Evolutionary conservation across 2,797 vertebrate genomes (phyloP), one percentile per base, ranked within the genome.

Genomic region (Sorex maritimensis): DNA sequence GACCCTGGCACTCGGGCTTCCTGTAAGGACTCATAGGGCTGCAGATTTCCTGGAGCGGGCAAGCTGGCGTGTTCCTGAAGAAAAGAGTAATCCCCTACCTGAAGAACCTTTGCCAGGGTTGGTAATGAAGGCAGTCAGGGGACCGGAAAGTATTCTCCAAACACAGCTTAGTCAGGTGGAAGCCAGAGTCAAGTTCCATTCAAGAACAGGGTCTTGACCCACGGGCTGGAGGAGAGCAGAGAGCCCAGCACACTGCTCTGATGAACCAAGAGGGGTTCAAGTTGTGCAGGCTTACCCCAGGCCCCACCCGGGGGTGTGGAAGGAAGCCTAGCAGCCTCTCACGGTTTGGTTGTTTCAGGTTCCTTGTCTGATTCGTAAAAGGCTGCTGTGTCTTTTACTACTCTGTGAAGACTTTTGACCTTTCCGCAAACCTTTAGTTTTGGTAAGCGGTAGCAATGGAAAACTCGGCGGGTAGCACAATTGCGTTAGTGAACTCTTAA

Each of bases 11-110:
- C 99, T 97, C 99, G 99, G 94, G 98, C 98, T 81, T 99, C 99
- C 98, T 99, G 99, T 95, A 99, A 99, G 97, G 99, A 99, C 97
- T 98, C 99, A 90, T 96, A 99, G 99, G 97, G 99, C 99, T 72
- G 99, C 99, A 0, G 99, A 99, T 97, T 98, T 99, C 95, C 85
- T 99, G 97, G 99, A 99, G 97, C 99, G 99, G 97, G 99, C 99
- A 55, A 99, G 98, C 0, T 98, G 13, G 52, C 99, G 99, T 0
- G 99, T 99, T 80, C 99, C 99, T 0, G 98, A 98, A 94, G 99
- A 99, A 80, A 99, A 99, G 97, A 97, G 99, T 30, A 98, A 98
- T 99, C 95, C 99, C 99, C 41, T 99, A 99, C 97, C 97, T 99
- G 96, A 99, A 99, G 98, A 99, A 97, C 97, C 98, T 99, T 17